Percentiles rank a stretch among this genome's conserved stretches.
Conservation (phyloP, 1,140 invertebrate species). For the Meloidogyne chitwoodi region DNA sequence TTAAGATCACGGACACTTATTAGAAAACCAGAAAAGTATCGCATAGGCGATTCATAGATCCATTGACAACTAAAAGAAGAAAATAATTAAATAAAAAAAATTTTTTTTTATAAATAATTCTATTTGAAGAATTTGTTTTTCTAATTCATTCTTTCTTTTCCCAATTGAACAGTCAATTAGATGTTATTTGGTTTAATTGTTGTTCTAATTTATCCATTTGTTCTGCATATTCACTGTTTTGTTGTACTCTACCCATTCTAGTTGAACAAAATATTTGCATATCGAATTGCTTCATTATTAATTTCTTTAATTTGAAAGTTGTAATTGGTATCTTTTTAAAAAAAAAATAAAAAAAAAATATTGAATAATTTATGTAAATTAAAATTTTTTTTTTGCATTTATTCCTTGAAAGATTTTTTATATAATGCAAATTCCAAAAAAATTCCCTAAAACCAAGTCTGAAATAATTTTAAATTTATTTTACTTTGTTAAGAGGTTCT, state of each 20-base stretch:
- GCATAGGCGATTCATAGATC: no score
- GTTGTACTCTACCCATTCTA: conserved; percentile 37
- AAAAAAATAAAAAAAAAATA: not conserved
- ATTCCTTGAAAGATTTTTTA: no score
- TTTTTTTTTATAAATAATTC: not conserved
- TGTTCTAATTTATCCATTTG: conserved; percentile 15
- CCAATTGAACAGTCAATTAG: not conserved
- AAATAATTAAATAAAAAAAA: no score
- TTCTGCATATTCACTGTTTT: conserved; percentile 26
- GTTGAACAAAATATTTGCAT: conserved; percentile 35
- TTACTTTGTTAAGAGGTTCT: conserved; percentile 8
- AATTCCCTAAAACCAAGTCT: no score
- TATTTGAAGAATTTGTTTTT: not conserved
- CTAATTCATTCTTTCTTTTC: not conserved
- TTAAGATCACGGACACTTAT: no score
- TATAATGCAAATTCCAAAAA: no score
- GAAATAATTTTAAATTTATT: no score
- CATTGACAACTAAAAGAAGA: no score
- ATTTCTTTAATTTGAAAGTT: conserved; percentile 35
- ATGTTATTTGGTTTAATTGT: not conserved
- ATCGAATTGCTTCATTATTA: conserved; percentile 23
- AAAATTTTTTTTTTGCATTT: no score
- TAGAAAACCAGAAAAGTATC: no score
- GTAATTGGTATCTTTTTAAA: conserved; percentile 29
- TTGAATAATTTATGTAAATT: not conserved